Evolutionary conservation across 2,113 vertebrate genomes (phyloP), one percentile per base, ranked within the genome.

Genomic region (Dasypus novemcinctus): DNA sequence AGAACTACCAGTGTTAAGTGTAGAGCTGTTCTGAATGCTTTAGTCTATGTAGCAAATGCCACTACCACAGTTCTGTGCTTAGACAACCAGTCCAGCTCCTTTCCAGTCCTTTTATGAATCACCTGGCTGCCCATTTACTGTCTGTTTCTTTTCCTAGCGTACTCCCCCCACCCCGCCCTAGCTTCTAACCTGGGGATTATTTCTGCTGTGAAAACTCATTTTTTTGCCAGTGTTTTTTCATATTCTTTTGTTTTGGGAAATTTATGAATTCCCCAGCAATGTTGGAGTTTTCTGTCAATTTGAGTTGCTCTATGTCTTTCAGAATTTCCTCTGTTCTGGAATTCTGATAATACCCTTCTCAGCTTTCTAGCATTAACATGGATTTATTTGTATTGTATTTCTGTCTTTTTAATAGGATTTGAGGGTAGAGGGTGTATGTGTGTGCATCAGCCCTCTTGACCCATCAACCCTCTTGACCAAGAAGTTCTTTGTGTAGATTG

Each of bases 161-260:
- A n/a, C n/a, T n/a, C n/a, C n/a, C n/a, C n/a, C n/a, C n/a, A n/a
- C n/a, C n/a, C 54, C 18, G 27, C 72, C 27, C 5, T 87, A 76
- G 59, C 54, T 92, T 96, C 72, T 95, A 20, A 33, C 87, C 66
- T 95, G 41, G 38, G 43, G 61, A 78, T 94, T 96, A 63, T 92
- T 93, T 93, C 85, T 54, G 27, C 31, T 91, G 78, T 80, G 76
- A 82, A 85, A 68, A 96, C 64, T 46, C 46, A 87, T 5, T 1
- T 84, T 84, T 57, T 78, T 69, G 61, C 18, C 76, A 49, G 17
- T 36, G 43, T 81, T 29, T 85, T 85, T 29, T 2, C 18, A 57
- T n/a, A 29, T 5, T 2, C 68, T 57, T 83, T 78, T 85, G 10
- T 85, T 72, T 89, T 91, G 38, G 57, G n/a, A 81, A 46, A 11